Conservation (phyloP, 2,888 invertebrate species). For the Lycocerus yunnanus region DNA sequence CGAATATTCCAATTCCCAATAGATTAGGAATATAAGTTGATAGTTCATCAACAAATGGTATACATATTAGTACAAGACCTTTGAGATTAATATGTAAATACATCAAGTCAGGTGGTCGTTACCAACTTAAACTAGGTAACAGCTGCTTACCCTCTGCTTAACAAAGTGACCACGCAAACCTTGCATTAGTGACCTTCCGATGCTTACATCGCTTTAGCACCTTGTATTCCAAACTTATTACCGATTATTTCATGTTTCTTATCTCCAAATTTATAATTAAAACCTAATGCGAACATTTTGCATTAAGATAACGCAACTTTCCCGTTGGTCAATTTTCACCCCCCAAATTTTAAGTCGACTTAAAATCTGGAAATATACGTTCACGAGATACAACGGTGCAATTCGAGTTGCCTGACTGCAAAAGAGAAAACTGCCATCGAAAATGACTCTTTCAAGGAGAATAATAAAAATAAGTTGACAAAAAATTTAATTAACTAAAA, state of each 20-base stretch:
- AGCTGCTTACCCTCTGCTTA: constrained; percentile 35
- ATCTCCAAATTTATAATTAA: background rate
- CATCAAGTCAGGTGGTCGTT: constrained; percentile 28
- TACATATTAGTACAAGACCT: constrained; percentile 41
- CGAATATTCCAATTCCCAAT: constrained; percentile 38
- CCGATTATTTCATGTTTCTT: background rate
- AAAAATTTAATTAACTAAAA: background rate
- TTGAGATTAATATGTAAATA: constrained; percentile 45
- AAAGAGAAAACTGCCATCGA: background rate
- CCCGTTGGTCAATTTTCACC: background rate
- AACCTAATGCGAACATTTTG: background rate
- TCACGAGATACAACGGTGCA: constrained; percentile 4
- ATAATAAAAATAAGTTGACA: background rate
- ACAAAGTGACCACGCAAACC: constrained; percentile 37
- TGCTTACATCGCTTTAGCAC: constrained; percentile 23
- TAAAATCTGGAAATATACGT: background rate
- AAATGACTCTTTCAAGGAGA: background rate
- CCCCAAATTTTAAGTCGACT: background rate
- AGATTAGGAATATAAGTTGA: constrained; percentile 33
- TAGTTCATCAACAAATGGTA: constrained; percentile 40
- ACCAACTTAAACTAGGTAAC: constrained; percentile 22
- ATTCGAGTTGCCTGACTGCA: constrained; percentile 14
- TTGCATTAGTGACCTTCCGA: constrained; percentile 35
- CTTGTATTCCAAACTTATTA: constrained; percentile 5
- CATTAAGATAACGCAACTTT: background rate